Percentiles rank a stretch among this genome's conserved stretches.
Evolutionary conservation across 2,797 vertebrate species (phyloP).

Genomic region (Hemibagrus guttatus): DNA sequence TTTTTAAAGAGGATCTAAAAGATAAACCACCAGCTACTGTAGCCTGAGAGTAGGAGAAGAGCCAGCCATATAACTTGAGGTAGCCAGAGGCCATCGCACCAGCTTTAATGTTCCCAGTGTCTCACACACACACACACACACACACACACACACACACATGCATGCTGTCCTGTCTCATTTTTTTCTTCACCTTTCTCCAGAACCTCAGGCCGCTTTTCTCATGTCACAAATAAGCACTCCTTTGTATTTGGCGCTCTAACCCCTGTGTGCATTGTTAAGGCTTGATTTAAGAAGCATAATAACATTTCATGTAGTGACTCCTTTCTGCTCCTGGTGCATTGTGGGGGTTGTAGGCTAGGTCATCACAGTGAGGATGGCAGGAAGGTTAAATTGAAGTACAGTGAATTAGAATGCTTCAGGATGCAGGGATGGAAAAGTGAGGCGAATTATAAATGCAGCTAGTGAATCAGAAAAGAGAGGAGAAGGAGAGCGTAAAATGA

Average conservation of each 20-base stretch:
- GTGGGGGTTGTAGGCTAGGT: slow-evolving; percentile 71
- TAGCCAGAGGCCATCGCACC: slow-evolving; percentile 40
- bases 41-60: slow-evolving; percentile 22
- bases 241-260: slow-evolving; percentile 50
- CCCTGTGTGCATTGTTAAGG: slow-evolving; percentile 70
- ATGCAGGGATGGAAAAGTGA: slow-evolving; percentile 47
- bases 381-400: slow-evolving; percentile 26
- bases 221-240: slow-evolving; percentile 73
- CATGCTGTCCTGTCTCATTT: slow-evolving; percentile 58
- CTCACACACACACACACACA: slow-evolving; percentile 37
- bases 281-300: slow-evolving; percentile 78
- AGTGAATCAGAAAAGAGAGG: slow-evolving; percentile 48
- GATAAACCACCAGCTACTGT: slow-evolving; percentile 38
- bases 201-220: slow-evolving; percentile 65
- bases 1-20: slow-evolving; percentile 58
- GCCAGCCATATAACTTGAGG: slow-evolving; percentile 14
- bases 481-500: slow-evolving; percentile 35
- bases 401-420: not conserved
- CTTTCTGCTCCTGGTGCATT: slow-evolving; percentile 73
- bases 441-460: slow-evolving; percentile 40
- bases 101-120: slow-evolving; percentile 49
- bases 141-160: slow-evolving; percentile 14
- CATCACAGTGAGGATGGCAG: slow-evolving; percentile 63
- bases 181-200: slow-evolving; percentile 25
- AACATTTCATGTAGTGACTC: slow-evolving; percentile 71